Percentiles rank a stretch among this genome's conserved stretches.
Conservation (phyloP, 1,140 invertebrate genomes). For the Acarapis woodi region DNA sequence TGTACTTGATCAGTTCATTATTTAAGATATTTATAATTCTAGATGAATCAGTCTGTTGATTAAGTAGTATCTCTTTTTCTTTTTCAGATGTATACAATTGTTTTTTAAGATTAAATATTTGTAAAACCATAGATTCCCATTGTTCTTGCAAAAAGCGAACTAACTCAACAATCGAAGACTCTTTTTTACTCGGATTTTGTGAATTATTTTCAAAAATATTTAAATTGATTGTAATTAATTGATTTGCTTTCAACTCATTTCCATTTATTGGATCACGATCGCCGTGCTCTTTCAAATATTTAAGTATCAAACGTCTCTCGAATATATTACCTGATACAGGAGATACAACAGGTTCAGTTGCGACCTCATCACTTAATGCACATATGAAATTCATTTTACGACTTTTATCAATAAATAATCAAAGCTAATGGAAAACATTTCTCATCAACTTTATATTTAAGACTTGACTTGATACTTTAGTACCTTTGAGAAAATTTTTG, state of each 20-base stretch:
- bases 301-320: conserved; percentile 80
- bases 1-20: too few relatives aligned
- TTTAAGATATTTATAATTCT: too few relatives aligned
- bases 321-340: conserved; percentile 81
- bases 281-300: conserved; percentile 85
- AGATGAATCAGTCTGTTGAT: too few relatives aligned
- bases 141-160: conserved; percentile 92
- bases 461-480: too few relatives aligned
- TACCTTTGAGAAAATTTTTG: too few relatives aligned
- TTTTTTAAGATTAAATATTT: conserved; percentile 78
- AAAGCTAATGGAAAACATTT: too few relatives aligned
- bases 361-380: conserved; percentile 78
- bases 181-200: conserved; percentile 71
- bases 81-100: conserved; percentile 88
- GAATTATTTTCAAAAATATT: too few relatives aligned
- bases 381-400: too few relatives aligned
- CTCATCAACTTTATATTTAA: too few relatives aligned
- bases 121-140: conserved; percentile 97
- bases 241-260: conserved; percentile 50
- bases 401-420: too few relatives aligned
- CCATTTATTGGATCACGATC: conserved; percentile 84
- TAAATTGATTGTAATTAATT: conserved; percentile 82
- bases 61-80: too few relatives aligned
- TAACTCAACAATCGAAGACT: conserved; percentile 89
- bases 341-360: conserved; percentile 82